Base-by-base conservation (phyloP, 2,888 invertebrate genomes). In the Thymelicus acteon region DNA sequence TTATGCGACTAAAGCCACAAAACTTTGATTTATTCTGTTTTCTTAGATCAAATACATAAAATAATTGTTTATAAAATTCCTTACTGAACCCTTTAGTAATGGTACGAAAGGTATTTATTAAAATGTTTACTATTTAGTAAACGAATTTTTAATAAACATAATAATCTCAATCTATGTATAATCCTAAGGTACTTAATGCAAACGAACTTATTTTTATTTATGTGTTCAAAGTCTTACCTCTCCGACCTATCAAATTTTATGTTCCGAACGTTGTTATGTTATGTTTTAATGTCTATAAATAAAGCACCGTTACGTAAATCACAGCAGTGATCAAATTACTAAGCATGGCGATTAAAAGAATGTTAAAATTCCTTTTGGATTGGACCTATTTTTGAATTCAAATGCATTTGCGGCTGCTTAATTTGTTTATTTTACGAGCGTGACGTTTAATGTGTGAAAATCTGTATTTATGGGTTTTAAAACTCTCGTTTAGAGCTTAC, bases 361-460 rank as follows among this genome's bases (percentile, higher is more conserved):
- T 57, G 6, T 68, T 48, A 61, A 67, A 52, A 61, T 61, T 52
- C 61, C 15, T n/a, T n/a, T n/a, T 54, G 15, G 37, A 37, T 68
- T 44, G 24, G 7, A 13, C 60, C 49, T 61, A 68, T 61, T 61
- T 61, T 54, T 54, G 48, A 49, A 12, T 44, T 24, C 40, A 37
- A 61, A 68, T 24, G 54, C 44, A 54, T 68, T 61, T 31, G 60
- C 31, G 60, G 67, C 60, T 31, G 31, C 61, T 61, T 54, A 52
- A 60, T 60, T 67, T n/a, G 40, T 61, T 67, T 58, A 40, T 58
- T 67, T 67, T 68, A 68, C 61, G 54, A 54, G 8, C 61, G 31
- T 31, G 40, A 10, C 10, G 61, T 60, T 39, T 13, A 3, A 61
- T 39, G 44, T 40, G 7, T 44, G 57, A n/a, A 19, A 31, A n/a